Conservation (phyloP, 1,140 invertebrate species). For the Aphidius ervi region DNA sequence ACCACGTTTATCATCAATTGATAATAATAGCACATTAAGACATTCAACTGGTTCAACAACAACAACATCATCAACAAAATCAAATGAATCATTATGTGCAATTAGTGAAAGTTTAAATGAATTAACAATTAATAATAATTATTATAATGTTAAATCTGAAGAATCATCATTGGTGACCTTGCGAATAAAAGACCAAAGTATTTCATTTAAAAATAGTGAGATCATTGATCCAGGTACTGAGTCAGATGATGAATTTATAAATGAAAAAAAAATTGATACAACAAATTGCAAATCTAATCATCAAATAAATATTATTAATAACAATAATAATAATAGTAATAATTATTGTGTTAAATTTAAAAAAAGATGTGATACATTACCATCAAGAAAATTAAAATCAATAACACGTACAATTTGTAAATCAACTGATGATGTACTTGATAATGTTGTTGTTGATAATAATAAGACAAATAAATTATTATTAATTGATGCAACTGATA, state of each 20-base stretch:
- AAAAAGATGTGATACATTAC: constrained; percentile 42
- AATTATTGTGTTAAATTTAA: constrained; percentile 6
- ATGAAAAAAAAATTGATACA: constrained; percentile 25
- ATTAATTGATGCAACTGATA: constrained; percentile 42
- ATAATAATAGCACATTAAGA: constrained; percentile 33
- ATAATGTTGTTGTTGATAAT: constrained; percentile 27
- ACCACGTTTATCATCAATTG: constrained; percentile 42
- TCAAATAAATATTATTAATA: background rate
- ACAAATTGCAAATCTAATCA: constrained; percentile 17
- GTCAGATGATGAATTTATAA: constrained; percentile 13
- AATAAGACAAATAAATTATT: constrained; percentile 15
- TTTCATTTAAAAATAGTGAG: background rate
- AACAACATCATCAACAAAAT: constrained; percentile 41
- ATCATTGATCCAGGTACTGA: constrained; percentile 5
- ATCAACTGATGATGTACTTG: constrained; percentile 41
- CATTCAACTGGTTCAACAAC: constrained; percentile 42
- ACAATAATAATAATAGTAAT: background rate
- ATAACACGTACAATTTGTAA: constrained; percentile 36
- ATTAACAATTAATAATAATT: constrained; percentile 15
- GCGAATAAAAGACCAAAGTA: constrained; percentile 20
- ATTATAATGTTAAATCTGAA: constrained; percentile 2
- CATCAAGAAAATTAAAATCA: constrained; percentile 29
- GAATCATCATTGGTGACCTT: constrained; percentile 10
- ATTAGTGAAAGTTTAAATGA: constrained; percentile 36
- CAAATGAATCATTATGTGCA: constrained; percentile 42